phyloP scores from a whole-genome alignment of 2,888 invertebrate species.

The Ichneumon xanthorius region DNA sequence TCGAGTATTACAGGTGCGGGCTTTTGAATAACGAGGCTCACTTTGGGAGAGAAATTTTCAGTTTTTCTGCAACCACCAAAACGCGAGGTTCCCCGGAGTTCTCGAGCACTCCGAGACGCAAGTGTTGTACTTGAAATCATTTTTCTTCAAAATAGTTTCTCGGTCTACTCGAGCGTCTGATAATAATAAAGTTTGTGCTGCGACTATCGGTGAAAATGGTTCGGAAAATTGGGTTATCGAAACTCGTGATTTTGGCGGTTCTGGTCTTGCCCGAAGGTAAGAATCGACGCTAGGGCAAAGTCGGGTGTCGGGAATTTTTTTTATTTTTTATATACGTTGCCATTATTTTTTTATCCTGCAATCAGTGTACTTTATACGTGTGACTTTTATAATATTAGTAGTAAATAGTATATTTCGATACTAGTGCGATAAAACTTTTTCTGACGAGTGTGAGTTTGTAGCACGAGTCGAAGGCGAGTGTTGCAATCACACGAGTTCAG shows the following conservation, averaged over 20 bases:
- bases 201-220: slow-evolving; percentile 55
- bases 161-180: slow-evolving; percentile 60
- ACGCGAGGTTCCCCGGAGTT: slow-evolving; percentile 47
- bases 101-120: not conserved
- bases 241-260: slow-evolving; percentile 50
- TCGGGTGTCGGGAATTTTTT: no score
- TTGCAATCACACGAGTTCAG: no score
- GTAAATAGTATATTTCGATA: no score
- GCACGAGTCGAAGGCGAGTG: no score
- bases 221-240: slow-evolving; percentile 29
- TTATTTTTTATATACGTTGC: no score
- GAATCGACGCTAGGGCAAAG: not conserved
- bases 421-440: no score
- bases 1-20: slow-evolving; percentile 59
- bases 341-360: no score
- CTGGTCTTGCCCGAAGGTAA: slow-evolving; percentile 53
- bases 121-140: not conserved
- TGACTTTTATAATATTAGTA: no score
- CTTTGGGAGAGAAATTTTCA: slow-evolving; percentile 56
- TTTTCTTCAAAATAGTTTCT: slow-evolving; percentile 5
- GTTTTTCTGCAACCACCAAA: slow-evolving; percentile 69
- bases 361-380: no score
- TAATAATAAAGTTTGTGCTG: not conserved
- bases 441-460: no score
- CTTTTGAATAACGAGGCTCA: slow-evolving; percentile 71